Base-by-base conservation (phyloP, 1,140 invertebrate genomes). In the Ylistrum balloti region DNA sequence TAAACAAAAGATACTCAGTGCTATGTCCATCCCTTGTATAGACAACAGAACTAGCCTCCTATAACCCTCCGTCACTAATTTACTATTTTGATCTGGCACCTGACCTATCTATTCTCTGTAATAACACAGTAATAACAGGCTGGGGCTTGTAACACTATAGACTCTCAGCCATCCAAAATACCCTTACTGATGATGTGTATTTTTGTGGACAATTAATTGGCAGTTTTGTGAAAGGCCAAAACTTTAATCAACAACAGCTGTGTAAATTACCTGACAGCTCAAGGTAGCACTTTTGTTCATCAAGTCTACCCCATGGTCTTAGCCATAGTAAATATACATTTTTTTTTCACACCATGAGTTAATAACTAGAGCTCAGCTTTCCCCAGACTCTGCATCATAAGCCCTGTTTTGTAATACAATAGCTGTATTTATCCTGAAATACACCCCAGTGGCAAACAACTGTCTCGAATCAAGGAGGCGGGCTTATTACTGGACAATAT, bases 201-300 rank as follows among this genome's bases (percentile, higher is more conserved):
- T 45, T n/a, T 28, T n/a, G 0, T 7, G 56, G 56, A 5, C 22
- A 74, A 74, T 74, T 74, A 74, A 74, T 74, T 74, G 56, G 56
- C 2, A n/a, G 56, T 38, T 1, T 74, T 74, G 22, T 28, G 22
- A 28, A 74, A 74, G 56, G 22, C 56, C 56, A 74, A 11, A 28
- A 74, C 22, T 74, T 74, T 74, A 74, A 74, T 74, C 28, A 74
- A 74, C 56, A 74, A 74, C 56, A 74, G 56, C 22, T 74, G 56
- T 74, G n/a, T n/a, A 74, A 74, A 74, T 74, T 74, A 74, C 56
- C 56, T 74, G 56, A 28, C 56, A 74, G 56, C 56, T 74, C 56
- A 74, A 74, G 56, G 56, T 74, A 74, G 56, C 56, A 74, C 56
- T 74, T 74, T 74, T 74, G 56, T 22, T 3, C 13, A n/a, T 74